phyloP scores from a whole-genome alignment of 2,888 invertebrate species.

The Tupiocoris notatus region DNA sequence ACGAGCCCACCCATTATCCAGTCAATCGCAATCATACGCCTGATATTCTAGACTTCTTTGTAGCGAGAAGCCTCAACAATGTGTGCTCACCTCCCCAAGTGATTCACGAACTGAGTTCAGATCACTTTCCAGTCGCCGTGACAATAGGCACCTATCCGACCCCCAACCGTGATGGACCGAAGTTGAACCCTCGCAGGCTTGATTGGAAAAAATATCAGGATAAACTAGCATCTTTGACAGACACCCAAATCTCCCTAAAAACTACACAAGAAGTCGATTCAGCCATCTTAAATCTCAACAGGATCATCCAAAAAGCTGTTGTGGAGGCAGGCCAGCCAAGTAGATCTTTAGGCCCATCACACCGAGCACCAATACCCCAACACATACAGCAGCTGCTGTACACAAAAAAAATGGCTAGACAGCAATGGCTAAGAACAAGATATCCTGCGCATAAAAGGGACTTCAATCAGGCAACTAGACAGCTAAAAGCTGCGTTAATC shows the following conservation, averaged over 20 bases:
- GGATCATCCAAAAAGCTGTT: conserved; percentile 7
- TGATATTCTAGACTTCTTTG: too few relatives aligned
- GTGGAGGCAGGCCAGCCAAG: background rate
- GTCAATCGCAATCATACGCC: too few relatives aligned
- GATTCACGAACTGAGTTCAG: too few relatives aligned
- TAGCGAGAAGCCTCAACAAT: too few relatives aligned
- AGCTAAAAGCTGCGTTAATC: conserved; percentile 1
- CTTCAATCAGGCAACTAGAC: background rate
- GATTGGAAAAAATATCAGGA: conserved; percentile 14
- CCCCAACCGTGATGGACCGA: too few relatives aligned
- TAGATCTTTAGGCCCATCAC: background rate
- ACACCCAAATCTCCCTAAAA: conserved; percentile 13
- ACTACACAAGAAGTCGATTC: conserved; percentile 7
- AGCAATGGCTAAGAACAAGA: background rate
- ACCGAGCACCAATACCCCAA: background rate
- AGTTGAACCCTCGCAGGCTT: too few relatives aligned
- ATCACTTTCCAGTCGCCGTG: too few relatives aligned
- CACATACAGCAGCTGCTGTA: background rate
- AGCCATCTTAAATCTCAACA: background rate
- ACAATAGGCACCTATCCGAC: too few relatives aligned
- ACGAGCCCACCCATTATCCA: too few relatives aligned
- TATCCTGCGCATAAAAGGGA: background rate
- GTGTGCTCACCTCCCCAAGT: too few relatives aligned
- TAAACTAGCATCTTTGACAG: background rate
- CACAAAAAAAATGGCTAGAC: background rate